Evolutionary conservation across 2,113 vertebrate species (phyloP), one percentile per base, ranked within the genome.

Genomic region (Salvelinus fontinalis): DNA sequence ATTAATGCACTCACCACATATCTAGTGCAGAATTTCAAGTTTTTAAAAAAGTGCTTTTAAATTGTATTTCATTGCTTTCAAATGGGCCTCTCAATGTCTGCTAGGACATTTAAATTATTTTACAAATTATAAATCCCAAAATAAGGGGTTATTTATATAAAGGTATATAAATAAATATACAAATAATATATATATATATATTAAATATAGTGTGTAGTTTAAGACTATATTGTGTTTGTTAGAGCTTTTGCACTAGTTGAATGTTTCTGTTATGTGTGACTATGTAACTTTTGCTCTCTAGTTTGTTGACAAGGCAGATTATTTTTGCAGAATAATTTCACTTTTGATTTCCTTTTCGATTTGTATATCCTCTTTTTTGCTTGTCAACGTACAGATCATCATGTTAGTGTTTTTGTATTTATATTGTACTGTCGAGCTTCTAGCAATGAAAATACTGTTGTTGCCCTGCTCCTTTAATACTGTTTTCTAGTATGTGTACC

Each of bases 401-500:
- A 79, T 90, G 91, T 94, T 90, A 34, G 91, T 92, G 90, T 92
- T 92, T 94, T 94, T 94, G 89, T 94, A 93, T 93, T 94, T 92
- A 91, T 93, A 94, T 93, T 89, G 93, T 94, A 92, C 80, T 92
- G 92, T 94, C 93, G 84, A 88, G 93, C 90, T 93, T 92, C 86
- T 93, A 94, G 92, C 89, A 92, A 93, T 89, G 90, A 89, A 85
- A 90, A 92, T 88, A 92, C 86, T 89, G 89, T 94, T 93, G 92
- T 94, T 92, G 89, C 90, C 87, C 86, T 90, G 90, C 92, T 94
- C 90, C 93, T 94, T 95, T 94, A 94, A 94, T 95, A 95, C 93
- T 92, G 92, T 95, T 95, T 95, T 95, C 93, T 95, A 95, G 94
- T 95, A 93, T 90, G 91, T 95, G 93, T 94, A 91, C 86, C 91